Percentiles rank a stretch among this genome's conserved stretches.
Evolutionary conservation across 2,797 vertebrate species (phyloP).

Genomic region (Lithobates pipiens): DNA sequence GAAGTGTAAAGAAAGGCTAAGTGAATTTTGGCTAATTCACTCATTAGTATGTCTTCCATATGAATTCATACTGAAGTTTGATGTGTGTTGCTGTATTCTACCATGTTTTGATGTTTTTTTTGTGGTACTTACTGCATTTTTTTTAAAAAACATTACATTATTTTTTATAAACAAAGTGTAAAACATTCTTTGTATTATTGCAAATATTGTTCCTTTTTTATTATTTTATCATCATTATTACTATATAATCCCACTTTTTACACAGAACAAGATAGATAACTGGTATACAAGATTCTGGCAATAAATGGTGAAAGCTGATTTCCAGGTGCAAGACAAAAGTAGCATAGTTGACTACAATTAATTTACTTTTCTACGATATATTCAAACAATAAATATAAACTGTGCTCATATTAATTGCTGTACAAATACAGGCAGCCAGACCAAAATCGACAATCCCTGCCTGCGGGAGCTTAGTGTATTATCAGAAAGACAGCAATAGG

Average conservation of each 20-base stretch:
- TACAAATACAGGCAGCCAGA: constrained; percentile 16
- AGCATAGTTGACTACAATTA: background rate
- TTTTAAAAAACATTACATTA: too few relatives aligned
- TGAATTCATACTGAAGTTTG: too few relatives aligned
- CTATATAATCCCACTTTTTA: background rate
- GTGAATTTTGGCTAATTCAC: too few relatives aligned
- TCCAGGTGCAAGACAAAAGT: background rate
- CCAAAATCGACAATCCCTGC: background rate
- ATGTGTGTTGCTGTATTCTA: too few relatives aligned
- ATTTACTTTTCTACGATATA: background rate
- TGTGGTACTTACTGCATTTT: too few relatives aligned
- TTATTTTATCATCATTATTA: background rate
- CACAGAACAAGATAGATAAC: background rate
- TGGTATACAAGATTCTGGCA: background rate
- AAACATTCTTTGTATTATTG: too few relatives aligned
- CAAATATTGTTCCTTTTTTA: too few relatives aligned
- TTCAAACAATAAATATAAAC: background rate
- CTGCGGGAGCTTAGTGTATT: constrained; percentile 35
- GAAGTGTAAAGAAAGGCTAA: too few relatives aligned
- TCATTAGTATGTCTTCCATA: too few relatives aligned
- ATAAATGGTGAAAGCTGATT: background rate
- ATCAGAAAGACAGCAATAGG: constrained; percentile 31
- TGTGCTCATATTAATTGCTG: constrained; percentile 14
- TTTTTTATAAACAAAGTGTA: too few relatives aligned
- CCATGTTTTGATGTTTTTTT: too few relatives aligned